Evolutionary conservation across 2,797 vertebrate species (phyloP), one percentile per base, ranked within the genome.

Genomic region (Macroramphosus scolopax): DNA sequence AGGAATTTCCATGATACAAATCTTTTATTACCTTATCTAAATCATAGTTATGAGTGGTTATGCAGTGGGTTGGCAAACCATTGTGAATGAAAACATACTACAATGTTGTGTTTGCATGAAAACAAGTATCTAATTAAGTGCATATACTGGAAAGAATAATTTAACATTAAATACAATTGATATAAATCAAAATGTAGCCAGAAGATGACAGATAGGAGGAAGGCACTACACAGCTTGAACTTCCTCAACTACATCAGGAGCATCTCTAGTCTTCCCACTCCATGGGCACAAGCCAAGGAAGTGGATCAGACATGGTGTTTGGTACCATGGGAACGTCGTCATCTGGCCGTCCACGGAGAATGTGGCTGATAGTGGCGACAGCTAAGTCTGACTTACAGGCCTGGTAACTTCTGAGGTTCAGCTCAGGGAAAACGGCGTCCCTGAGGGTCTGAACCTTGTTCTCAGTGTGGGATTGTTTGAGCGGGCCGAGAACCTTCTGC

Each of bases 321-420:
- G n/a, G n/a, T n/a, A n/a, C 16, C 9, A 16, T 17, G 15, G 34
- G 9, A 24, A 25, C 20, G 1, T 64, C 85, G 59, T 89, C 87
- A 8, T 91, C 88, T 13, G 80, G 83, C 47, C 79, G 77, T 48
- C 66, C 77, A 1, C 51, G 59, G 8, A 91, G 71, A n/a, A 92
- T 80, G 2, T 75, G 39, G 51, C 80, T 81, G 67, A 91, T 68
- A 7, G 90, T 88, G 8, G 82, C 46, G 9, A 89, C 65, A 10
- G 86, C 83, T 51, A 91, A 67, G 17, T 91, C 83, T 17, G 91
- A 91, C 58, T 66, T 89, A 43, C 89, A 88, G 33, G 80, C 70
- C 72, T 91, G 80, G 78, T 89, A 92, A 70, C 91, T 91, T 44
- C 65, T 82, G 6, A 92, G 74, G 72, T 91, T 91, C 26, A 92